A percentile compares a stretch with the other conserved stretches of the same genome.
phyloP scores from a whole-genome alignment of 2,113 vertebrate genomes.

The Epinephelus lanceolatus region DNA sequence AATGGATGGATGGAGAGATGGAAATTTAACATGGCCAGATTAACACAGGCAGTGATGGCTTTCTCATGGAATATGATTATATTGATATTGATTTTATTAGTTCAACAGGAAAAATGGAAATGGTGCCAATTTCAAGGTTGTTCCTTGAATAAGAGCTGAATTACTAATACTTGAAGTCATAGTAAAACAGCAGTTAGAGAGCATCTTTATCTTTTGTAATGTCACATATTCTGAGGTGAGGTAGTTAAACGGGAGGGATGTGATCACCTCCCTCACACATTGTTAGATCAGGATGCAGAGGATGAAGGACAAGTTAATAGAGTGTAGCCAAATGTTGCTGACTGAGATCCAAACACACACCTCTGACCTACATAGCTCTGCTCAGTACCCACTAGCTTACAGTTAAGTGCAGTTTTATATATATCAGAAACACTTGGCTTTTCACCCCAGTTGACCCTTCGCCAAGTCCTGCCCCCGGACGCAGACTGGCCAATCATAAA shows the following conservation, averaged over 20 bases:
- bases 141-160: not conserved
- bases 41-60: conserved; percentile 8
- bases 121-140: not conserved
- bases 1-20: conserved; percentile 32
- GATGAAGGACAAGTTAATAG: not conserved
- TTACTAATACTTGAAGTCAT: not conserved
- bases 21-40: conserved; percentile 34
- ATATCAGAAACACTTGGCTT: not conserved
- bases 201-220: not conserved
- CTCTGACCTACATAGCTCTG: not conserved
- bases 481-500: too few species aligned
- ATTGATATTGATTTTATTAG: conserved; percentile 15
- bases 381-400: not conserved
- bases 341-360: not conserved
- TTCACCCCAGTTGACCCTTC: not conserved
- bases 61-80: conserved; percentile 37
- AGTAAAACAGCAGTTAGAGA: not conserved
- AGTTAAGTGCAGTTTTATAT: not conserved
- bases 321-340: not conserved
- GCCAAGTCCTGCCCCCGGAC: too few species aligned
- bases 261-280: not conserved
- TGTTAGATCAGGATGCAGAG: not conserved
- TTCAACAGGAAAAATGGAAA: not conserved
- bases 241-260: not conserved
- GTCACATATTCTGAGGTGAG: not conserved